A percentile compares a stretch with the other conserved stretches of the same genome.
Evolutionary conservation across 2,797 vertebrate genomes (phyloP).

Genomic region (Mormyrops boulengeri): DNA sequence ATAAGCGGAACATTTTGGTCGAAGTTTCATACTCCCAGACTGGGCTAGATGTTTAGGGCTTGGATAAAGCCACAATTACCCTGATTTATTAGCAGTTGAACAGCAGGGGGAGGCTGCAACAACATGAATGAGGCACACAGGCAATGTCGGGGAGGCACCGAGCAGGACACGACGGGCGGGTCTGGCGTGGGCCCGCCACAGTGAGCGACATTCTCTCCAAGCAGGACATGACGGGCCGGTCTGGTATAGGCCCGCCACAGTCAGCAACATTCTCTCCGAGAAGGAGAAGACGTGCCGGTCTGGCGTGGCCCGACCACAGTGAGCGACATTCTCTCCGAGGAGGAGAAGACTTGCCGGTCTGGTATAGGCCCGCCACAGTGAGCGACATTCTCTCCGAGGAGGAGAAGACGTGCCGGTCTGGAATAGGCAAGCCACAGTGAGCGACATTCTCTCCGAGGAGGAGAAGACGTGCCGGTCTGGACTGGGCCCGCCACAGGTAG

Average conservation of each 20-base stretch:
- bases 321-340: neutral
- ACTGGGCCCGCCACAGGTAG: too few relatives aligned
- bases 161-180: neutral
- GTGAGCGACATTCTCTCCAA: neutral
- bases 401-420: too few relatives aligned
- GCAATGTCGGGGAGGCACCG: neutral
- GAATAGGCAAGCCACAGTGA: too few relatives aligned
- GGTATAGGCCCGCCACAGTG: neutral
- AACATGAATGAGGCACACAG: neutral
- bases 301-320: neutral
- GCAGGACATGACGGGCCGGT: neutral
- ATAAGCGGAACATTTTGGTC: neutral
- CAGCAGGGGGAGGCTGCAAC: neutral
- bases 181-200: neutral
- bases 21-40: neutral
- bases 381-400: neutral
- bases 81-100: neutral
- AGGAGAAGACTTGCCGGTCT: neutral
- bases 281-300: neutral
- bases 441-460: too few relatives aligned
- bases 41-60: neutral
- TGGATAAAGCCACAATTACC: neutral
- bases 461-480: too few relatives aligned
- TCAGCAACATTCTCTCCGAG: neutral
- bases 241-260: neutral